phyloP scores from a whole-genome alignment of 2,113 vertebrate species.

The Dendrocopos noguchii region DNA sequence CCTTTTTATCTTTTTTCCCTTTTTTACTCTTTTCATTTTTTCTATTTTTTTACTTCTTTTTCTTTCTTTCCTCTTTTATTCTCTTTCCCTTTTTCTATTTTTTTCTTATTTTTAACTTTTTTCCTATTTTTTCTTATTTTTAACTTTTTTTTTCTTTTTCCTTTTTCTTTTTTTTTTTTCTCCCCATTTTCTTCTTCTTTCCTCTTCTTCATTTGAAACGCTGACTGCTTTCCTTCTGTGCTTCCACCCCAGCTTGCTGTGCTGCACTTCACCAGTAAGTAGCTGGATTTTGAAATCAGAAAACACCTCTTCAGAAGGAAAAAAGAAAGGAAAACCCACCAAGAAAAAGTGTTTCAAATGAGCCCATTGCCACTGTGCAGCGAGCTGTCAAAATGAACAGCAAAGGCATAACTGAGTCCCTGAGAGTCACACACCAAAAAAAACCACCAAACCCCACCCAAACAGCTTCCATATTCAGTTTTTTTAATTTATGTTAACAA shows the following conservation, averaged over 20 bases:
- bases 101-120: too few relatives aligned
- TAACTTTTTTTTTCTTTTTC: too few relatives aligned
- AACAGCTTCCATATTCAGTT: background rate
- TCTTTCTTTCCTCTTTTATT: too few relatives aligned
- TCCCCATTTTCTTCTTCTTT: background rate
- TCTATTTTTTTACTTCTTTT: too few relatives aligned
- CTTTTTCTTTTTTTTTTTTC: too few relatives aligned
- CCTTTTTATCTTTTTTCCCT: too few relatives aligned
- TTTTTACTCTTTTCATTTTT: too few relatives aligned
- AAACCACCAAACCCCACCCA: background rate
- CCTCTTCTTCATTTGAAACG: constrained; percentile 35
- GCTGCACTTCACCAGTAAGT: constrained; percentile 9
- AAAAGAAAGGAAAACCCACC: too few relatives aligned
- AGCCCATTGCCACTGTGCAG: background rate
- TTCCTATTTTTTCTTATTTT: too few relatives aligned
- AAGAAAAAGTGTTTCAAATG: background rate
- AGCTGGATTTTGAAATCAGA: constrained; percentile 38
- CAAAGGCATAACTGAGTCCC: constrained; percentile 12
- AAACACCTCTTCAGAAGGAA: constrained; percentile 2
- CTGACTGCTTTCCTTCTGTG: constrained; percentile 47
- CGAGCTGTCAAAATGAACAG: constrained; percentile 17
- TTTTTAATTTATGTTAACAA: background rate
- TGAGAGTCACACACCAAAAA: background rate
- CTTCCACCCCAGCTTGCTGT: constrained; percentile 15
- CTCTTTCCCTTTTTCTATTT: too few relatives aligned